Evolutionary conservation across 2,888 invertebrate genomes (phyloP).

Genomic region (Notodonta dromedarius): DNA sequence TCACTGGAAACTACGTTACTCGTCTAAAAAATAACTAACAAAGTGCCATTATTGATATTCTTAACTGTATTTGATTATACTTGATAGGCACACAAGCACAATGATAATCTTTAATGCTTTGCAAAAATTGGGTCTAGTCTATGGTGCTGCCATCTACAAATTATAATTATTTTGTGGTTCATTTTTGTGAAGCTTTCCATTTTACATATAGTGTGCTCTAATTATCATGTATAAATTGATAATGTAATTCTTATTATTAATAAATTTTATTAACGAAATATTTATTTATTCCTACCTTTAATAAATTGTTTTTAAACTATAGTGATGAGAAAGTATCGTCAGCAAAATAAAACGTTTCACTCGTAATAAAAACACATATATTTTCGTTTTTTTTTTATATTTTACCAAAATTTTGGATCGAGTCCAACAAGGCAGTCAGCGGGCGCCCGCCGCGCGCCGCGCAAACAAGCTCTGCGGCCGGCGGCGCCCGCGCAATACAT

Average conservation of each 20-base stretch:
- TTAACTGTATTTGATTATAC: slow-evolving; percentile 40
- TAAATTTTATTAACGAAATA: slow-evolving; percentile 60
- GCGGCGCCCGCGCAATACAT: slow-evolving; percentile 56
- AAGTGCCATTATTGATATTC: slow-evolving; percentile 73
- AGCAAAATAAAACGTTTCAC: slow-evolving; percentile 59
- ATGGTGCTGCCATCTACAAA: slow-evolving; percentile 3
- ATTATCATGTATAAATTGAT: slow-evolving; percentile 35
- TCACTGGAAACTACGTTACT: not conserved
- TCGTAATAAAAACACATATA: slow-evolving; percentile 84
- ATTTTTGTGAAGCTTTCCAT: not conserved
- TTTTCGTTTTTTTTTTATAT: slow-evolving; percentile 72
- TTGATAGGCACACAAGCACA: not conserved
- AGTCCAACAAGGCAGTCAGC: slow-evolving; percentile 76
- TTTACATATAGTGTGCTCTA: slow-evolving; percentile 11
- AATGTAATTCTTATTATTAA: slow-evolving; percentile 52
- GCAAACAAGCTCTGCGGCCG: slow-evolving; percentile 64
- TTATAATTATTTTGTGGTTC: not conserved
- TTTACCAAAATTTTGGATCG: slow-evolving; percentile 77
- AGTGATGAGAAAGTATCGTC: not conserved
- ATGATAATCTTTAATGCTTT: not conserved
- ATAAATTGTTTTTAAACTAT: not conserved
- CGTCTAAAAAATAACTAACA: slow-evolving; percentile 43
- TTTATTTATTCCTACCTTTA: slow-evolving; percentile 18
- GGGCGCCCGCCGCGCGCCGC: slow-evolving; percentile 48
- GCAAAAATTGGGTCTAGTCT: not conserved